phyloP scores from a whole-genome alignment of 92 coral and sea anemone species.

The Isaurus tuberculatus region DNA sequence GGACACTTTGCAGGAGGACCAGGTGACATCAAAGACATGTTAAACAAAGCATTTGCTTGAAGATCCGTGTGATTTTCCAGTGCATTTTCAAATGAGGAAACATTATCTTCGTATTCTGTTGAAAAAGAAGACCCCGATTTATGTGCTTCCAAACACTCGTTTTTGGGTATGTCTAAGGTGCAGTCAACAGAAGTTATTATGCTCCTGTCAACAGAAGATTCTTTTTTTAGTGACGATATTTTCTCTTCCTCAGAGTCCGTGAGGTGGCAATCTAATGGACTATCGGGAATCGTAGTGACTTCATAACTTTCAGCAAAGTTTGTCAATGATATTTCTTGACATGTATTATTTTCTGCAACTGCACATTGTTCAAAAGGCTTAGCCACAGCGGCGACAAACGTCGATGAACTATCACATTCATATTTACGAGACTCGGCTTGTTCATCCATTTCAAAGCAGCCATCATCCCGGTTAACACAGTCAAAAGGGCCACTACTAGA shows the following conservation, averaged over 20 bases:
- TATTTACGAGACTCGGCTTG: neutral
- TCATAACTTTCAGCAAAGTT: neutral
- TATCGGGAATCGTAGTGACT: slow-evolving; percentile 37
- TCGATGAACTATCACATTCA: neutral
- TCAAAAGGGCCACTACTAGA: neutral
- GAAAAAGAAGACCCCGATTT: neutral
- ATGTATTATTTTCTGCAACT: neutral
- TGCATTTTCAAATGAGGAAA: neutral
- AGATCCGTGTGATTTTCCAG: slow-evolving; percentile 29
- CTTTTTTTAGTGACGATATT: neutral
- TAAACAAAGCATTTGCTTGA: slow-evolving; percentile 76
- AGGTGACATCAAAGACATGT: slow-evolving; percentile 85
- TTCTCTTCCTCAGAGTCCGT: slow-evolving; percentile 7
- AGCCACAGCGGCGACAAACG: neutral
- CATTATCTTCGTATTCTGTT: neutral
- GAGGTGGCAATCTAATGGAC: slow-evolving; percentile 12
- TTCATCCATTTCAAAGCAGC: neutral
- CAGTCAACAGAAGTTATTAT: neutral
- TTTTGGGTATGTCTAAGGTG: neutral
- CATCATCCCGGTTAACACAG: neutral
- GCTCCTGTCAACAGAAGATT: neutral
- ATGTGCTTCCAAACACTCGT: neutral
- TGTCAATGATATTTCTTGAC: neutral
- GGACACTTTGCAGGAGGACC: slow-evolving; percentile 20
- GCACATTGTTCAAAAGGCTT: neutral